Base-by-base conservation (phyloP, 2,888 invertebrate species). In the Lycophotia porphyrea region DNA sequence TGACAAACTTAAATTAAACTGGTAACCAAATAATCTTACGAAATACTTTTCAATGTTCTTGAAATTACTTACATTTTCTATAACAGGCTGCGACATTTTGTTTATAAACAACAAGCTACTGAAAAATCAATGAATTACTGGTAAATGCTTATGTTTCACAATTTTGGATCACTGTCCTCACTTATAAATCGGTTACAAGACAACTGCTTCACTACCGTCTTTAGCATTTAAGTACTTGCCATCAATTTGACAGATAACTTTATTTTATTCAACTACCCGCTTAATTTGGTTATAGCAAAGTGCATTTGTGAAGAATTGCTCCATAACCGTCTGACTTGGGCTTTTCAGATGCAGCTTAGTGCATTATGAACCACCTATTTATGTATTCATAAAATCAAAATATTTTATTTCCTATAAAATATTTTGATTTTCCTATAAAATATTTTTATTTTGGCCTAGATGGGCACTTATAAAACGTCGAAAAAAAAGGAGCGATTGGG, bases 221-320 rank as follows among this genome's bases (percentile, higher is more conserved):
- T 21, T 8, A 21, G 3, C 15, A 65, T 21, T n/a, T 31, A 21
- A 31, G 8, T 13, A 36, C 31, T 34, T 61, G 34, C 27, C 71
- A 71, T n/a, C 1, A 31, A 34, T 13, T 18, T 67, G 67, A 55
- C 75, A 64, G n/a, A 8, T 55, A 34, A 36, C 21, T 31, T 39
- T 44, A 27, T 63, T 69, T 80, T 36, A 27, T 18, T 11, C 5
- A 69, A 60, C 68, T 78, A 85, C 86, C 85, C 76, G 66, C 76
- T 0, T 27, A 18, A 0, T 31, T 18, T 36, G 4, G 18, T 47
- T 64, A 8, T 47, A n/a, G n/a, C n/a, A n/a, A n/a, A n/a, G n/a
- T n/a, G n/a, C n/a, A n/a, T 31, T 18, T 18, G 5, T 0, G 9
- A n/a, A 7, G n/a, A 21, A 21, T 47, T 47, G 8, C 21, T 47